Percentiles rank a stretch among this genome's conserved stretches.
Conservation (phyloP, 1,140 invertebrate genomes). For the Diuraphis noxia region DNA sequence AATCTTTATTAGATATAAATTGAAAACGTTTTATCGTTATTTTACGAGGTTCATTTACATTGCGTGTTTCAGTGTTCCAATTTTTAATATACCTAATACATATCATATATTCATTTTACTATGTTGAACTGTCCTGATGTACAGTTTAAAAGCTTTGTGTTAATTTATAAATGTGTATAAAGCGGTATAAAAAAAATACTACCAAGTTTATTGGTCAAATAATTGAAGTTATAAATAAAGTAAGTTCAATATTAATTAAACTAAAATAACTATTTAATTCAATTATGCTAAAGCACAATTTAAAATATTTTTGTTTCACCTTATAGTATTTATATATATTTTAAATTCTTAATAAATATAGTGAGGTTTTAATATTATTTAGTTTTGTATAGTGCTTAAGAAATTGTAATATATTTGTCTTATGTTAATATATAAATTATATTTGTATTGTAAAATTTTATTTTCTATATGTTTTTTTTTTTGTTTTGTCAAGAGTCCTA, state of each 20-base stretch:
- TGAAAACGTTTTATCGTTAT: conserved; percentile 33
- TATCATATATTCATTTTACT: background rate
- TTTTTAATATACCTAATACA: background rate
- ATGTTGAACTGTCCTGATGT: background rate
- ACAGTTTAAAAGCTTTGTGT: background rate
- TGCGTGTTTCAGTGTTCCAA: background rate
- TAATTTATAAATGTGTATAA: background rate
- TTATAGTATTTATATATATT: no score
- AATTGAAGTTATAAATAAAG: background rate
- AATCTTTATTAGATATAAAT: conserved; percentile 9
- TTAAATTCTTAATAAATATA: no score
- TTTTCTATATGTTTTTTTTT: no score
- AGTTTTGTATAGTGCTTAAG: no score
- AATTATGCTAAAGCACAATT: background rate
- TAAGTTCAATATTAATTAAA: background rate
- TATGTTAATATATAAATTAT: no score
- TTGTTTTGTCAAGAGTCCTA: no score
- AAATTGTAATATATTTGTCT: no score
- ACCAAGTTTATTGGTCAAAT: background rate
- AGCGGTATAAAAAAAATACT: background rate
- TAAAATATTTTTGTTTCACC: no score
- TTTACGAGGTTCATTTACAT: background rate
- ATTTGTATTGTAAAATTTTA: no score
- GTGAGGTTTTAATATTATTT: no score
- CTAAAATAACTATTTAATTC: background rate